Evolutionary conservation across 2,113 vertebrate species (phyloP).

Genomic region (Agelaius phoeniceus): DNA sequence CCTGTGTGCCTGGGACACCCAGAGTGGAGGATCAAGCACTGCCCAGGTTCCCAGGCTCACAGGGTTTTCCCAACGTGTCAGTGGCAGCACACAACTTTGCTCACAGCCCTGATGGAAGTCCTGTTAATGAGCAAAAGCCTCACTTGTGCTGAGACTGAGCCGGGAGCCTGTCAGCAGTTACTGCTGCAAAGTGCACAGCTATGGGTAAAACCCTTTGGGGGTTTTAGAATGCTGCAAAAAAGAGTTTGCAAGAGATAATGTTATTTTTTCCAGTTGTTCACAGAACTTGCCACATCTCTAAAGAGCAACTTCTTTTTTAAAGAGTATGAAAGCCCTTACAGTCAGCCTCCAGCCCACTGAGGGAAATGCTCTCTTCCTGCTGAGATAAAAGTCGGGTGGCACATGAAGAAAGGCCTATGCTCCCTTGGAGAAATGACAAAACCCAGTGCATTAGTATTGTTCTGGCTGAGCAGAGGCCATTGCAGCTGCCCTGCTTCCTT

Average conservation of each 20-base stretch:
- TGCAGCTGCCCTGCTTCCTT: neutral
- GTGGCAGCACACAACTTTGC: neutral
- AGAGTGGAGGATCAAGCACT: neutral
- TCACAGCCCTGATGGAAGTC: neutral
- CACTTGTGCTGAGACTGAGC: neutral
- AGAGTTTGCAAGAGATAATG: neutral
- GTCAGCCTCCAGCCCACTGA: neutral
- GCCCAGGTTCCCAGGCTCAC: neutral
- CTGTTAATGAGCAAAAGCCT: neutral
- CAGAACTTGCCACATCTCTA: neutral
- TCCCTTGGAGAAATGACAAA: neutral
- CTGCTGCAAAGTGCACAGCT: neutral
- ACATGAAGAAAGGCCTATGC: neutral
- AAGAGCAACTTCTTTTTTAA: neutral
- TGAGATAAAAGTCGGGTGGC: neutral
- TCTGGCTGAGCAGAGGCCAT: neutral
- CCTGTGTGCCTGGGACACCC: fast-evolving
- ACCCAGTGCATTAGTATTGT: neutral
- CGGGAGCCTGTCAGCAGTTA: neutral
- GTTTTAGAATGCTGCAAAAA: neutral
- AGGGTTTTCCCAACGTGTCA: neutral
- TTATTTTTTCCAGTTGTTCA: neutral
- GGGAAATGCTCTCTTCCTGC: neutral
- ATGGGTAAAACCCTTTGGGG: neutral
- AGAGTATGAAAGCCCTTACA: neutral